These are phyloP conservation scores for Eupsilia transversa DNA, from an alignment of 2,888 invertebrate genomes.

Conservation along the genomic window DNA sequence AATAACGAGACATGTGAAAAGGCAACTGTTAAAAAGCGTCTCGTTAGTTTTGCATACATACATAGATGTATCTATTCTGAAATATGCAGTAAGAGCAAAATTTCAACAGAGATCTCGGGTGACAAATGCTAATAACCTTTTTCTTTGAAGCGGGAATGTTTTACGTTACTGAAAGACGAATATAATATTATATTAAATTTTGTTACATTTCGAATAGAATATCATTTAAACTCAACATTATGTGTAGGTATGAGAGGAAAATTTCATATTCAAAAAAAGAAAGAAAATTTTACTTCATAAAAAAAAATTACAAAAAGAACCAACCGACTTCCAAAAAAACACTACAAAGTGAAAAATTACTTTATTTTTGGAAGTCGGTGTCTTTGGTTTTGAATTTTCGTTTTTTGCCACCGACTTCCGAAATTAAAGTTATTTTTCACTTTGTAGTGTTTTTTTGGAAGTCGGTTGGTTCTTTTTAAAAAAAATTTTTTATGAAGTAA, in stretches of 20 bases:
- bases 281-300: not conserved
- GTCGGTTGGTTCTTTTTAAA: no score
- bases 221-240: conserved; percentile 6
- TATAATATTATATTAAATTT: conserved; percentile 9
- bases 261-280: not conserved
- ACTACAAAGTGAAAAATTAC: no score
- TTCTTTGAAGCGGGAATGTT: conserved; percentile 10
- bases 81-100: conserved; percentile 14
- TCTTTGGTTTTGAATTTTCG: no score
- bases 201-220: not conserved
- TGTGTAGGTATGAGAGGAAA: not conserved
- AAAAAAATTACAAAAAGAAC: no score
- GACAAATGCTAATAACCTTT: conserved; percentile 28
- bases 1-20: not conserved
- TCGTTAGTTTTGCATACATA: not conserved
- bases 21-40: not conserved
- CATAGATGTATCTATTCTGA: not conserved
- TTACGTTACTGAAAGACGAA: not conserved
- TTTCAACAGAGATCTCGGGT: not conserved
- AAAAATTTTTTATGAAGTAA: no score
- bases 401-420: no score
- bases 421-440: no score
- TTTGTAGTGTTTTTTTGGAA: no score
- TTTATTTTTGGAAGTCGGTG: no score
- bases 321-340: no score